phyloP scores from a whole-genome alignment of 37 sponge, comb jelly and placozoan genomes.

The Tethya wilhelma region DNA sequence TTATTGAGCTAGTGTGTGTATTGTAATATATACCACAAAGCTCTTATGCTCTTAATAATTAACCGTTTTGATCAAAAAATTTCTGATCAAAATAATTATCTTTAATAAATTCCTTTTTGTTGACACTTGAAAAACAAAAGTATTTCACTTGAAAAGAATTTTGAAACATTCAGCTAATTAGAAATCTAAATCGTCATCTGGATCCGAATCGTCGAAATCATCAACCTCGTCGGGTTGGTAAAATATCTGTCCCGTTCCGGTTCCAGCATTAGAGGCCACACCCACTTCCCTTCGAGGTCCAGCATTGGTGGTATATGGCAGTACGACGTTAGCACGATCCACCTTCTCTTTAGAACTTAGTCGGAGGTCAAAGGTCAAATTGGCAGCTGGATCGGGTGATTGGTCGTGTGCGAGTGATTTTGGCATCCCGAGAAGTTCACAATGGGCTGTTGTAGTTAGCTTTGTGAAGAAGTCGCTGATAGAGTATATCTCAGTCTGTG shows the following conservation, averaged over 20 bases:
- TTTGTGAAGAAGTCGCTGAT: not conserved
- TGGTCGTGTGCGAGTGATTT: not conserved
- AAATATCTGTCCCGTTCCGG: conserved; percentile 42
- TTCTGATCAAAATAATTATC: not conserved
- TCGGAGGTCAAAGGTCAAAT: conserved; percentile 78
- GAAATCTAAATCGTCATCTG: conserved; percentile 88
- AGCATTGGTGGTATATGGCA: conserved; percentile 56
- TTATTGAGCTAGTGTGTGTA: not conserved
- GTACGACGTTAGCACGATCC: conserved; percentile 55
- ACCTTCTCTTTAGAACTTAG: conserved; percentile 64
- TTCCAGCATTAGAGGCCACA: not conserved
- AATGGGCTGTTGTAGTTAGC: not conserved
- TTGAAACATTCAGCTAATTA: conserved; percentile 11
- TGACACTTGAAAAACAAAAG: no score
- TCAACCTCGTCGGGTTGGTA: conserved; percentile 83
- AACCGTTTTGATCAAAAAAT: no score
- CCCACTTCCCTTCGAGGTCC: not conserved
- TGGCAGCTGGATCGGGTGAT: conserved; percentile 77
- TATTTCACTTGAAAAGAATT: not conserved
- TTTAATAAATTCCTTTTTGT: not conserved
- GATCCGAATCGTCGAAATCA: conserved; percentile 84
- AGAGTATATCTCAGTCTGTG: not conserved
- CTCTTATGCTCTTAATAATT: not conserved
- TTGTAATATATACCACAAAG: not conserved
- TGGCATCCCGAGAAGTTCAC: not conserved